Evolutionary conservation across 2,888 invertebrate genomes (phyloP), one percentile per base, ranked within the genome.

Genomic region (Sericinus montela): DNA sequence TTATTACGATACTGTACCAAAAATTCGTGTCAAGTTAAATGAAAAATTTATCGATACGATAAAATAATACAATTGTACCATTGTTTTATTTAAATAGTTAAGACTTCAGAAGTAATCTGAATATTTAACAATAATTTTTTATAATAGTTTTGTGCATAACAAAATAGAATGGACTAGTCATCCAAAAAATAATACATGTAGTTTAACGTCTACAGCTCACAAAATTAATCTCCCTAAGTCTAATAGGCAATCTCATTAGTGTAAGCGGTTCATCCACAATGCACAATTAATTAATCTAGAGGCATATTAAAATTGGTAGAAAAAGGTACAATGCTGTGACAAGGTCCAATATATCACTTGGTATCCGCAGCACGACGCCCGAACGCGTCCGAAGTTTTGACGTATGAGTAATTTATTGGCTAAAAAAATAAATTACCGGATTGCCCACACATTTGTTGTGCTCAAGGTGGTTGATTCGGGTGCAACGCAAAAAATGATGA

Each of bases 341-440:
- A 83, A 72, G 82, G 56, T 58, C 77, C 82, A 74, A 88, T 88
- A 87, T 82, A 85, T 88, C 87, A 87, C 84, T 74, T 64, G 66
- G 69, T 64, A 69, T 67, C 45, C 50, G 15, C 50, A 30, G 45
- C 50, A 41, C 41, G 68, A 48, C 56, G 52, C 70, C 65, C 71
- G 67, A 62, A 65, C 69, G 70, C 70, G 77, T 77, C 77, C 78
- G 63, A 80, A 79, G 73, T 85, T 88, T 86, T 87, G 88, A 88
- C 87, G 71, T 78, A 73, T 86, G 88, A 88, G 87, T 87, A 79
- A 88, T 87, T 85, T 88, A 88, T 88, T 84, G 83, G 79, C 69
- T 75, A 78, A 86, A 88, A 86, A 87, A 88, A 86, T 75, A 86
- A 86, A 87, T 87, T 85, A 86, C 83, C 59, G 77, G 79, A 80